These are phyloP conservation scores for Gambusia affinis DNA, from an alignment of 2,113 vertebrate genomes.

Conservation along the genomic window DNA sequence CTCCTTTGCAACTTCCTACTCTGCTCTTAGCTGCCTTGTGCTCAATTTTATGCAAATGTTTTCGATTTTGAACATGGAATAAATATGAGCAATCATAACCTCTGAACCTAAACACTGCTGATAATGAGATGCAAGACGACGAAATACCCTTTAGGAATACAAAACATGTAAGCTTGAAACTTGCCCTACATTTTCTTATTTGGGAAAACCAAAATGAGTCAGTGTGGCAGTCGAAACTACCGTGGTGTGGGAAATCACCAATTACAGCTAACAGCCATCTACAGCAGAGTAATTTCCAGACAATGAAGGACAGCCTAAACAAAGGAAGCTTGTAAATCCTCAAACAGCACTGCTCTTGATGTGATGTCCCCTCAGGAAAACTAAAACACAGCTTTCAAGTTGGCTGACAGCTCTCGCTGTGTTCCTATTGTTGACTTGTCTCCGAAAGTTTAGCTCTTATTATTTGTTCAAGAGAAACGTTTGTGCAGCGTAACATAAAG, in stretches of 20 bases:
- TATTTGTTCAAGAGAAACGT: conserved; percentile 26
- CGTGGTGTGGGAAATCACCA: conserved; percentile 43
- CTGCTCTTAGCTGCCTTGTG: no score
- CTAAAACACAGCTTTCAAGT: conserved; percentile 21
- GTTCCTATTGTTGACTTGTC: conserved; percentile 39
- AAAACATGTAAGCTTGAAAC: conserved; percentile 12
- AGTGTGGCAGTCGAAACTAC: conserved; percentile 25
- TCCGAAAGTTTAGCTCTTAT: conserved; percentile 37
- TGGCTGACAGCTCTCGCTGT: conserved; percentile 40
- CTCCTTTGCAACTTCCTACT: no score
- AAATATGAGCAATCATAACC: no score
- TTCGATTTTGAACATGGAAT: no score
- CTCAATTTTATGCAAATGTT: no score
- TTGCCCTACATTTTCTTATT: conserved; percentile 17
- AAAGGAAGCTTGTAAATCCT: conserved; percentile 35
- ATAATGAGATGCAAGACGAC: no score
- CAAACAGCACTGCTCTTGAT: conserved; percentile 16
- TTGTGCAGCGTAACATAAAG: not conserved
- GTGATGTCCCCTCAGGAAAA: conserved; percentile 14
- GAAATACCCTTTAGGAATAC: not conserved
- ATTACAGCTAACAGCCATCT: conserved; percentile 33
- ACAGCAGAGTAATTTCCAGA: conserved; percentile 31
- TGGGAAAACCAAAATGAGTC: conserved; percentile 10
- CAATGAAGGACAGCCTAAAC: conserved; percentile 38
- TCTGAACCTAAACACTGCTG: no score